Conservation (phyloP, 2,113 vertebrate species). For the Sceloporus undulatus region DNA sequence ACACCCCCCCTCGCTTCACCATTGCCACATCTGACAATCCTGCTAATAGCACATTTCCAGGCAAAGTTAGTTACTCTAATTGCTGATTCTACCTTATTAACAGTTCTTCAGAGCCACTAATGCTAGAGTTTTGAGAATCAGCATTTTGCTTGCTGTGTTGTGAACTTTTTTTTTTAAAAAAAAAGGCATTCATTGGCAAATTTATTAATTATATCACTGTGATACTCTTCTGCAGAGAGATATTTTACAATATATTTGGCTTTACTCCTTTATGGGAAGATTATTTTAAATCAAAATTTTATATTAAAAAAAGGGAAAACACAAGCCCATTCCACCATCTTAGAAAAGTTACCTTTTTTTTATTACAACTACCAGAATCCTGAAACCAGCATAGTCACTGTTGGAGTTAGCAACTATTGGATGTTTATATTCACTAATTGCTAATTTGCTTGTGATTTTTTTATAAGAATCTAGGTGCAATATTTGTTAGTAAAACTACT, state of each 20-base stretch:
- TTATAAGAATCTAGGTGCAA: no score
- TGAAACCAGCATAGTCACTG: no score
- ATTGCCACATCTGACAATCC: slow-evolving; percentile 54
- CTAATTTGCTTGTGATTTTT: no score
- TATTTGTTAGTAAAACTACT: no score
- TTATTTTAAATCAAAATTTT: neutral
- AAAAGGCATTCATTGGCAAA: slow-evolving; percentile 31
- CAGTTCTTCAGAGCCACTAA: slow-evolving; percentile 39
- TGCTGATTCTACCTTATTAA: slow-evolving; percentile 60
- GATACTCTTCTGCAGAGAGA: neutral
- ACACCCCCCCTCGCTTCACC: neutral
- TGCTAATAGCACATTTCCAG: slow-evolving; percentile 52
- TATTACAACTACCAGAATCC: no score
- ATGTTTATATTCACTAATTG: no score
- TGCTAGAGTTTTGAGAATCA: slow-evolving; percentile 51
- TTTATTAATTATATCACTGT: slow-evolving; percentile 37
- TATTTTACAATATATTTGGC: slow-evolving; percentile 3
- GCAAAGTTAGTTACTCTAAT: slow-evolving; percentile 47
- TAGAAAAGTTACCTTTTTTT: no score
- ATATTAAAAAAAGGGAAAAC: no score
- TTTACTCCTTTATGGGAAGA: neutral
- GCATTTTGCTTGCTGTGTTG: slow-evolving; percentile 4
- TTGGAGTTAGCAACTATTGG: no score
- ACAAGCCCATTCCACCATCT: neutral
- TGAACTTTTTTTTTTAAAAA: neutral